Evolutionary conservation across 2,113 vertebrate species (phyloP).

Genomic region (Mobula hypostoma): DNA sequence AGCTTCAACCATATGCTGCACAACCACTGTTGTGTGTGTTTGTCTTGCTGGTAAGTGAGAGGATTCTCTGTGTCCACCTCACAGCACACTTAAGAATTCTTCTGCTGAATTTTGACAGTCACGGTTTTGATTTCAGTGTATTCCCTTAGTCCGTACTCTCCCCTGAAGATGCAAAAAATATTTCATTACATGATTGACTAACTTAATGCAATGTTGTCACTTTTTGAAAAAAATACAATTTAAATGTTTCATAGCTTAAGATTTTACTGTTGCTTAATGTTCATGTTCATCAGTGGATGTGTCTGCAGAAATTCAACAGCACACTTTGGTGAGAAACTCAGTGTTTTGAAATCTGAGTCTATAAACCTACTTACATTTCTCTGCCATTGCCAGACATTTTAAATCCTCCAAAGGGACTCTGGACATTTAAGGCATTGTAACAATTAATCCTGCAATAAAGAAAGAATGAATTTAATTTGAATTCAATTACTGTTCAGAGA

Average conservation of each 20-base stretch:
- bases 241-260: neutral
- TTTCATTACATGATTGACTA: conserved; percentile 43
- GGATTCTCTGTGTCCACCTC: neutral
- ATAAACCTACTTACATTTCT: conserved; percentile 84
- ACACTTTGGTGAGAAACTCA: conserved; percentile 5
- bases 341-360: neutral
- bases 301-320: neutral
- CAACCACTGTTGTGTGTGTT: neutral
- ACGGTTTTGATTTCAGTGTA: conserved; percentile 97
- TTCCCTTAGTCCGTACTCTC: conserved; percentile 83
- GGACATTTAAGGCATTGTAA: conserved; percentile 94
- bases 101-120: conserved; percentile 87
- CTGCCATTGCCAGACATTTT: conserved; percentile 99
- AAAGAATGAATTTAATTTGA: conserved; percentile 41
- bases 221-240: neutral
- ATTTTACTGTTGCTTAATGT: neutral
- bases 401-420: conserved; percentile 98
- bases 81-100: conserved; percentile 76
- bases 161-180: conserved; percentile 61
- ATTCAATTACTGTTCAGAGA: neutral
- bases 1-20: conserved; percentile 34
- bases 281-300: neutral
- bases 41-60: neutral
- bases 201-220: conserved; percentile 29
- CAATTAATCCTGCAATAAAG: conserved; percentile 85